phyloP scores from a whole-genome alignment of 2,113 vertebrate genomes.

The Pantherophis guttatus region DNA sequence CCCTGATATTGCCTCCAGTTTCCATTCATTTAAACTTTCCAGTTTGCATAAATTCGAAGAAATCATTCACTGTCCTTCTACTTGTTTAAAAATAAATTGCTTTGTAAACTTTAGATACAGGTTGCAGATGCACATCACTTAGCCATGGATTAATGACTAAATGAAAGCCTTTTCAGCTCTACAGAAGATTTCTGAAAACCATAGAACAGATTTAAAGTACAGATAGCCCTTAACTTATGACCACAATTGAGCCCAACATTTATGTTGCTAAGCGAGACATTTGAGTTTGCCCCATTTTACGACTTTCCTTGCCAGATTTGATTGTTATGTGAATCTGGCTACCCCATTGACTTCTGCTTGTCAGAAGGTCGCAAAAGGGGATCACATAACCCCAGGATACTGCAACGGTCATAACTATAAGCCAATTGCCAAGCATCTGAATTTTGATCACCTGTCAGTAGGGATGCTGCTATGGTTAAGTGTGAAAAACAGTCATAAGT shows the following conservation, averaged over 20 bases:
- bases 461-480: not conserved
- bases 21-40: not conserved
- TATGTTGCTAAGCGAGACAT: not conserved
- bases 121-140: not conserved
- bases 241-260: not conserved
- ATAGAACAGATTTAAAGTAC: constrained; percentile 38
- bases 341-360: not conserved
- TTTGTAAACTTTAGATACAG: not conserved
- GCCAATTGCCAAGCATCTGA: not conserved
- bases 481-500: not conserved
- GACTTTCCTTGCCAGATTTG: not conserved
- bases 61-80: not conserved
- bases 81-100: not conserved
- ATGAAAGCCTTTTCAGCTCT: not conserved
- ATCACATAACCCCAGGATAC: not conserved
- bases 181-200: constrained; percentile 30
- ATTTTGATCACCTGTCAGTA: not conserved
- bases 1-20: not conserved
- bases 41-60: not conserved
- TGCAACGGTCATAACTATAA: not conserved
- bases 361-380: not conserved
- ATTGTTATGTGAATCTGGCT: not conserved
- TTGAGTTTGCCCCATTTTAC: not conserved
- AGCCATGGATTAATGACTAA: not conserved
- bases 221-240: not conserved